These are phyloP conservation scores for Carapus acus DNA, from an alignment of 2,797 vertebrate genomes.

Conservation along the genomic window DNA sequence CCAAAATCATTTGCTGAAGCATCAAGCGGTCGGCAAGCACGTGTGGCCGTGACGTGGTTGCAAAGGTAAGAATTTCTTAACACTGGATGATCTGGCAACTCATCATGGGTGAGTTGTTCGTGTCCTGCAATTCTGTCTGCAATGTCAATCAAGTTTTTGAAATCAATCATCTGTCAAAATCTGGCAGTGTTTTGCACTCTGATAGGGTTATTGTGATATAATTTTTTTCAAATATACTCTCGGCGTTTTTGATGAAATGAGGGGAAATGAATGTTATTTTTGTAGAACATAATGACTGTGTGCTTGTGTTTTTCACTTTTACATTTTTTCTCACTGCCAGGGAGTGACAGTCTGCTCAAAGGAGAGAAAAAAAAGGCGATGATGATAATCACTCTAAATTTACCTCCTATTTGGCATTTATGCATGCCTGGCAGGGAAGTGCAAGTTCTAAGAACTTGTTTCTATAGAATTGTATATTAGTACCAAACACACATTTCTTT, in stretches of 20 bases:
- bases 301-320: slow-evolving; percentile 57
- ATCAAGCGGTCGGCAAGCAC: slow-evolving; percentile 9
- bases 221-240: slow-evolving; percentile 71
- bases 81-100: slow-evolving; percentile 58
- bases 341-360: slow-evolving; percentile 37
- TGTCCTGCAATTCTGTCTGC: slow-evolving; percentile 55
- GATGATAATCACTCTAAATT: slow-evolving; percentile 64
- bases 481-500: slow-evolving; percentile 45
- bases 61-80: slow-evolving; percentile 42
- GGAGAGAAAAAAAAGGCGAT: slow-evolving; percentile 47
- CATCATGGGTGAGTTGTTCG: slow-evolving; percentile 33
- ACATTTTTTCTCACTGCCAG: slow-evolving; percentile 55
- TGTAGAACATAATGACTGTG: slow-evolving; percentile 64
- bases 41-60: slow-evolving; percentile 24
- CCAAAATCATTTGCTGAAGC: slow-evolving; percentile 10
- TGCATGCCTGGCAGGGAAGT: slow-evolving; percentile 56
- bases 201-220: slow-evolving; percentile 79
- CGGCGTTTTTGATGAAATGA: slow-evolving; percentile 58
- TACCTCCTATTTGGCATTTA: slow-evolving; percentile 59
- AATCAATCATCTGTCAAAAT: slow-evolving; percentile 79
- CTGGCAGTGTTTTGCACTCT: slow-evolving; percentile 89
- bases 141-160: slow-evolving; percentile 57
- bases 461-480: slow-evolving; percentile 56
- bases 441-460: slow-evolving; percentile 57
- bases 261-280: slow-evolving; percentile 72